A percentile compares a stretch with the other conserved stretches of the same genome.
Conservation (phyloP, 2,113 vertebrate species). For the Patagioenas fasciata region DNA sequence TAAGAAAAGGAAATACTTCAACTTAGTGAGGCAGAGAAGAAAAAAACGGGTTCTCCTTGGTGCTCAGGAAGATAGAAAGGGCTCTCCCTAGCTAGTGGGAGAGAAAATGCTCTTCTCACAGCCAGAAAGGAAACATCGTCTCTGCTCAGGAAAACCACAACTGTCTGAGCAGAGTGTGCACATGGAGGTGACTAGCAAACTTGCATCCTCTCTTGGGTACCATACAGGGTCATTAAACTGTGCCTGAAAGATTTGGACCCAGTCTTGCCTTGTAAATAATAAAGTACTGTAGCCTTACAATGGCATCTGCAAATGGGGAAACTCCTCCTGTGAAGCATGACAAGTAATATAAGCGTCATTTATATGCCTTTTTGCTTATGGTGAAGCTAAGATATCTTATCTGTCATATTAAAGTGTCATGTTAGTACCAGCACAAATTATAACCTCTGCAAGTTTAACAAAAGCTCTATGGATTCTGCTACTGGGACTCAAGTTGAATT, state of each 20-base stretch:
- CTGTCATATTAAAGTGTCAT: neutral
- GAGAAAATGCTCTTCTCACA: neutral
- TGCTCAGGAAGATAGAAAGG: neutral
- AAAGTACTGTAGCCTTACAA: neutral
- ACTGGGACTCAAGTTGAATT: neutral
- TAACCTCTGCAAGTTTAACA: neutral
- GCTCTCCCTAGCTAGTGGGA: neutral
- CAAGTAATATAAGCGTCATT: neutral
- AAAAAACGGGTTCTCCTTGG: neutral
- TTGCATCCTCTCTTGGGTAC: neutral
- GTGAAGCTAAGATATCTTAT: neutral
- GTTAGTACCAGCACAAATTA: neutral
- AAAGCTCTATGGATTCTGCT: neutral
- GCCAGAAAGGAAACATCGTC: neutral
- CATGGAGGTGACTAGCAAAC: neutral
- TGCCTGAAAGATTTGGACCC: neutral
- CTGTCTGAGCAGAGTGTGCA: accelerated
- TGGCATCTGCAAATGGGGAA: neutral
- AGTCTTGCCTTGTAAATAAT: neutral
- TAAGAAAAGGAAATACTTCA: neutral
- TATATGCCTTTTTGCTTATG: neutral
- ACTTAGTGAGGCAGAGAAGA: neutral
- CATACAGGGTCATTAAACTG: neutral
- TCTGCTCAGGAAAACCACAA: neutral
- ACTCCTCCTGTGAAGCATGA: neutral